Evolutionary conservation across 2,113 vertebrate species (phyloP).

Genomic region (Neolamprologus sp.): DNA sequence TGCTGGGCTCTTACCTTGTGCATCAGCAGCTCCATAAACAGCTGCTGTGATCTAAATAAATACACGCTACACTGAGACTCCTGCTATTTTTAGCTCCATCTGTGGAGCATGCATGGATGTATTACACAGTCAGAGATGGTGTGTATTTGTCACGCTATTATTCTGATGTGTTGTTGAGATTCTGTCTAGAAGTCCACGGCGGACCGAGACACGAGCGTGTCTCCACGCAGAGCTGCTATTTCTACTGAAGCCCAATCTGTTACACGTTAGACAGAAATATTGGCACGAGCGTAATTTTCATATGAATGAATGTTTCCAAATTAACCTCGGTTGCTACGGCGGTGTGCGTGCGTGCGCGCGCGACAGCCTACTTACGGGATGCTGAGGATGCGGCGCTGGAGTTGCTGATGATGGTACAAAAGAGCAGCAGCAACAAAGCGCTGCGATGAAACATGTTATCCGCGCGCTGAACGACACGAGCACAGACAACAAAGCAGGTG

Average conservation of each 20-base stretch:
- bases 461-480: background rate
- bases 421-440: background rate
- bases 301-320: background rate
- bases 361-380: constrained; percentile 43
- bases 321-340: background rate
- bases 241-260: background rate
- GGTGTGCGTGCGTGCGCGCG: background rate
- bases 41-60: background rate
- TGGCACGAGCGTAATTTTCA: background rate
- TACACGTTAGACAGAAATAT: background rate
- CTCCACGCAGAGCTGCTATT: background rate
- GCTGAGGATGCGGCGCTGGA: constrained; percentile 13
- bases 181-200: background rate
- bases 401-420: constrained; percentile 31
- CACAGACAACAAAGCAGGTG: background rate
- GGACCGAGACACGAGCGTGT: background rate
- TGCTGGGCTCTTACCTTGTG: background rate
- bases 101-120: background rate
- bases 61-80: background rate
- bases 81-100: background rate
- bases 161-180: background rate
- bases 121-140: background rate
- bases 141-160: background rate
- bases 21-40: background rate
- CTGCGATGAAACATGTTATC: constrained; percentile 5